Evolutionary conservation across 1,140 invertebrate genomes (phyloP), one percentile per base, ranked within the genome.

Genomic region (Hirudo medicinalis): DNA sequence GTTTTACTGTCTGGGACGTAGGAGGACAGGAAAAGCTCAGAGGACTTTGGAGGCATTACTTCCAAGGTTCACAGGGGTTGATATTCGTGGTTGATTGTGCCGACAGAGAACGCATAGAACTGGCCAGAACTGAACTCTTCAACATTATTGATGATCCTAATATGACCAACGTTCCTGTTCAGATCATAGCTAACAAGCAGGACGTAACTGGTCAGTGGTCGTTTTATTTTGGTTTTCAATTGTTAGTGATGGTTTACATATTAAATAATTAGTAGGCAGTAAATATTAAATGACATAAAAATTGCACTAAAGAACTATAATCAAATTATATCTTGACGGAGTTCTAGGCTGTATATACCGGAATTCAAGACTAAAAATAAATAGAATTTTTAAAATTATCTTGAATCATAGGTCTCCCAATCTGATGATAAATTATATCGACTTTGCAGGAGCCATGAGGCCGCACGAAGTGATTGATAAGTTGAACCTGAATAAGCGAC

Each of bases 1-100:
- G 77, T 17, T 83, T 84, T 71, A 84, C 82, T 49, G 81, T 84
- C 13, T 83, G 82, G 82, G 83, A 84, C 74, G 80, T 83, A 27
- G 82, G 83, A 69, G 82, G 83, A 60, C 82, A 84, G 73, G 78
- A 82, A 57, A 84, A 79, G 76, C 80, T 83, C 54, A 76, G 83
- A 71, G 78, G 76, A 53, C 70, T 83, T 11, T 83, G 82, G 82
- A 75, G 76, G 68, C 79, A 83, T 68, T 83, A 83, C 72, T 83
- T 75, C 72, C 79, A 77, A 2, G 82, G 83, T 40, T 79, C 82
- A 25, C 79, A 84, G 63, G 76, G 76, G 4, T 49, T 73, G 25
- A 71, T 73, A 27, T 73, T 71, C 72, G 78, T 78, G 2, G 29
- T 76, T 3, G 73, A 75, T 22, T 72, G 77, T 22, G 72, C 76